Evolutionary conservation across 2,888 invertebrate genomes (phyloP).

Genomic region (Melikaiella ostensackeni): DNA sequence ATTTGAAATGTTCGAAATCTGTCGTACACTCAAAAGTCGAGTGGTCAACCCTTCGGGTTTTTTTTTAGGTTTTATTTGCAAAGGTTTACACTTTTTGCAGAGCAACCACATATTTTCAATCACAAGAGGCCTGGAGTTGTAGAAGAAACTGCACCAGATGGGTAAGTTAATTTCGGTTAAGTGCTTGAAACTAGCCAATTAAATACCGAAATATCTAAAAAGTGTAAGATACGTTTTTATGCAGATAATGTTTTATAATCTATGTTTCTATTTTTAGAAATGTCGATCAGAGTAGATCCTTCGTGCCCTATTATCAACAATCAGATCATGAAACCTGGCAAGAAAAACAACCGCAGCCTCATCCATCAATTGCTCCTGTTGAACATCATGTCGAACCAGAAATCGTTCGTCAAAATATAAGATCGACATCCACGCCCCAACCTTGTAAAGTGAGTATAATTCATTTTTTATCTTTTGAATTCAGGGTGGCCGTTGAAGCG

Average conservation of each 20-base stretch:
- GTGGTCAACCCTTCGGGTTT: too few species aligned
- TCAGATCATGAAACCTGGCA: slow-evolving; percentile 65
- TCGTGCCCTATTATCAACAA: slow-evolving; percentile 62
- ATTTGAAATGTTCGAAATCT: too few species aligned
- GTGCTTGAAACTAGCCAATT: slow-evolving; percentile 4
- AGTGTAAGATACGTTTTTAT: background rate
- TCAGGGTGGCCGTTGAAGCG: too few species aligned
- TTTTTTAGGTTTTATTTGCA: background rate
- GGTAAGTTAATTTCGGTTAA: slow-evolving; percentile 52
- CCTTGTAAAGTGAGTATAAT: slow-evolving; percentile 59
- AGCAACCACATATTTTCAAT: slow-evolving; percentile 68
- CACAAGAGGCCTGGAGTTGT: slow-evolving; percentile 68
- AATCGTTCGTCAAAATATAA: slow-evolving; percentile 52
- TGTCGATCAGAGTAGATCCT: slow-evolving; percentile 57
- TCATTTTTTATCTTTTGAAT: background rate
- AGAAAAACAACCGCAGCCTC: slow-evolving; percentile 60
- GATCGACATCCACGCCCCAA: slow-evolving; percentile 54
- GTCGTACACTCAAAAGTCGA: too few species aligned
- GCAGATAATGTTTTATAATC: background rate
- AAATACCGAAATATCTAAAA: too few species aligned
- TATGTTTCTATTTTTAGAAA: slow-evolving; percentile 44
- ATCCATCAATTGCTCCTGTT: slow-evolving; percentile 57
- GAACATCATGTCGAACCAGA: slow-evolving; percentile 54
- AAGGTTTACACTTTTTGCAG: slow-evolving; percentile 49
- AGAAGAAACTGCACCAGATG: slow-evolving; percentile 60